Evolutionary conservation across 1,140 invertebrate species (phyloP).

Genomic region (Drosophila repletoides): DNA sequence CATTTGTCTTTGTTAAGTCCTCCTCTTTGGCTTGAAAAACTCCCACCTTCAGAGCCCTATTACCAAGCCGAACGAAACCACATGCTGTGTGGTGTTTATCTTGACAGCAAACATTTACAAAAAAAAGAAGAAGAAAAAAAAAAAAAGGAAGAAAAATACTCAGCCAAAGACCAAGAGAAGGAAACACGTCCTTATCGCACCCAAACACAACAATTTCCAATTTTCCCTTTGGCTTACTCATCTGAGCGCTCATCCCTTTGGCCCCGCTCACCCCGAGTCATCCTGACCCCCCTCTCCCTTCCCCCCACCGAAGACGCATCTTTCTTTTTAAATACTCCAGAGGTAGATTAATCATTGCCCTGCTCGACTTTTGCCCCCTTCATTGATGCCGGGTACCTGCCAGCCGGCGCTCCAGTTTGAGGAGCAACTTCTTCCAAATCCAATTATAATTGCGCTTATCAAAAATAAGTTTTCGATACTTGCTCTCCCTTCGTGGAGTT

Average conservation of each 20-base stretch:
- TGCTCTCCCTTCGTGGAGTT: constrained; percentile 31
- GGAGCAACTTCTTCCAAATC: constrained; percentile 74
- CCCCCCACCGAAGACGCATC: constrained; percentile 16
- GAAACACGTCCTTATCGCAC: constrained; percentile 44
- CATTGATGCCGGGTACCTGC: constrained; percentile 33
- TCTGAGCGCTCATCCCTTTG: too few relatives aligned
- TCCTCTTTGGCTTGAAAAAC: constrained; percentile 44
- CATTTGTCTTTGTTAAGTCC: constrained; percentile 75
- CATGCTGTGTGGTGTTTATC: constrained; percentile 73
- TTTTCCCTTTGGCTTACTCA: constrained; percentile 55
- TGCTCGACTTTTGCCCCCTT: constrained; percentile 35
- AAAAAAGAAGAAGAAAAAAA: constrained; percentile 33
- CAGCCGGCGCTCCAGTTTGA: not conserved
- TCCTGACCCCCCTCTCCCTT: not conserved
- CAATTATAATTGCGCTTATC: constrained; percentile 82
- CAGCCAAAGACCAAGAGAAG: constrained; percentile 27
- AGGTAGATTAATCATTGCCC: constrained; percentile 75
- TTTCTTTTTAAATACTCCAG: constrained; percentile 76
- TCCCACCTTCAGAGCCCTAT: constrained; percentile 25
- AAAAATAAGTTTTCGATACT: constrained; percentile 82
- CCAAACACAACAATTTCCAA: constrained; percentile 62
- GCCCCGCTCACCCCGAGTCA: not conserved
- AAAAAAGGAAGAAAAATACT: constrained; percentile 40
- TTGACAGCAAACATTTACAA: constrained; percentile 81
- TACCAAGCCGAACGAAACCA: constrained; percentile 48